Evolutionary conservation across 2,888 invertebrate species (phyloP), one percentile per base, ranked within the genome.

Genomic region (Himalopsyche japonica): DNA sequence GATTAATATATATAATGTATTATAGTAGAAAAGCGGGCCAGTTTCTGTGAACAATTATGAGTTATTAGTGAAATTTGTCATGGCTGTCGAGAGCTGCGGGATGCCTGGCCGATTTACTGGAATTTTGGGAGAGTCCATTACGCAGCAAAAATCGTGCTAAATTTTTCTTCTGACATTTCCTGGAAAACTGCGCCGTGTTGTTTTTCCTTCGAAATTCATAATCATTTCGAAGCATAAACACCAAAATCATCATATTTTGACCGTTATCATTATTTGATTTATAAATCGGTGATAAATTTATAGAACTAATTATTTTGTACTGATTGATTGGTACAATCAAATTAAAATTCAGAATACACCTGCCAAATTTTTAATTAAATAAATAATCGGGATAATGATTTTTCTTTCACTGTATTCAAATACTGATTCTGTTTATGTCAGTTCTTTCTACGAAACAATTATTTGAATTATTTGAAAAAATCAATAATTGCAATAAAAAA

Each of bases 41-140:
- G 82, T 20, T 81, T n/a, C 81, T 80, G 12, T 47, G 77, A 81
- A 77, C 32, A 84, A 84, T 84, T 80, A 84, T 84, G 84, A 84
- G 77, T 84, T 84, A 81, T 84, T 77, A 49, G 43, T n/a, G 77
- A 77, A 84, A 84, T 84, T 84, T 81, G 84, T 84, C 84, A 84
- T 43, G 48, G 84, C 32, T 70, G 84, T 81, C 81, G 81, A 70
- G 47, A 43, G 79, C 79, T 57, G 64, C 79, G 34, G 77, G 24
- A 77, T 43, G 37, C 43, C 77, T 37, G 43, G 24, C 20, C 79
- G 70, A 80, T 57, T 80, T 80, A 70, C 80, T 80, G 83, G 80
- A 80, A 83, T 83, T 79, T 79, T 49, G 30, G 43, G 34, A 43
- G 24, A 70, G 70, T 70, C 70, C 30, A 70, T 70, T 70, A 27